Conservation (phyloP, 2,888 invertebrate species). For the Acanthosoma haemorrhoidale region DNA sequence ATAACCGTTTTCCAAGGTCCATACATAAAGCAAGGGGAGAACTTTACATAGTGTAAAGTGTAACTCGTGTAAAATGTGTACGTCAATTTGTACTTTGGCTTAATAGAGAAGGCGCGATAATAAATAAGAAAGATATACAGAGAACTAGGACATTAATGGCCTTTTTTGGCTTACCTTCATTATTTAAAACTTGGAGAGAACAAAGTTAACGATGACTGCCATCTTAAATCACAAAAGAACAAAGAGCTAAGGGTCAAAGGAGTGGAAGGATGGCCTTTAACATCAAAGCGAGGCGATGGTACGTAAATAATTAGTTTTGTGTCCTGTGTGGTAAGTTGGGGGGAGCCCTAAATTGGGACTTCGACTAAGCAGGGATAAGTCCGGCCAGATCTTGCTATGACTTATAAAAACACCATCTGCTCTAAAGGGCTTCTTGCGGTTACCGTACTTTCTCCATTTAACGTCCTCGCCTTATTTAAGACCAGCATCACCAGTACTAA, state of each 20-base stretch:
- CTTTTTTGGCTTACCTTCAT: not conserved
- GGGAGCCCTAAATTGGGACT: not conserved
- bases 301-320: not conserved
- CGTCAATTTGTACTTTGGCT: not conserved
- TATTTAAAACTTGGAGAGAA: not conserved
- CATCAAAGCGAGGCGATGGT: not conserved
- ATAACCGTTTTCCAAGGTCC: too few relatives aligned
- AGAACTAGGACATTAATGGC: not conserved
- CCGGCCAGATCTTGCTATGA: too few relatives aligned
- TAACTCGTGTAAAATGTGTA: too few relatives aligned
- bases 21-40: too few relatives aligned
- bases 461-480: too few relatives aligned
- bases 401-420: too few relatives aligned
- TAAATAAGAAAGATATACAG: not conserved
- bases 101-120: not conserved
- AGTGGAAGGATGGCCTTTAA: slow-evolving; percentile 7
- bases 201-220: not conserved
- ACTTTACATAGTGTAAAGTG: too few relatives aligned
- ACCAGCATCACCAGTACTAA: too few relatives aligned
- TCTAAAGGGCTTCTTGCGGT: too few relatives aligned
- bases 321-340: not conserved
- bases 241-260: not conserved
- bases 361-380: too few relatives aligned
- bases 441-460: too few relatives aligned
- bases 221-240: too few relatives aligned